A percentile compares a stretch with the other conserved stretches of the same genome.
phyloP scores from a whole-genome alignment of 2,888 invertebrate genomes.

The Leptarthrus brevirostris region DNA sequence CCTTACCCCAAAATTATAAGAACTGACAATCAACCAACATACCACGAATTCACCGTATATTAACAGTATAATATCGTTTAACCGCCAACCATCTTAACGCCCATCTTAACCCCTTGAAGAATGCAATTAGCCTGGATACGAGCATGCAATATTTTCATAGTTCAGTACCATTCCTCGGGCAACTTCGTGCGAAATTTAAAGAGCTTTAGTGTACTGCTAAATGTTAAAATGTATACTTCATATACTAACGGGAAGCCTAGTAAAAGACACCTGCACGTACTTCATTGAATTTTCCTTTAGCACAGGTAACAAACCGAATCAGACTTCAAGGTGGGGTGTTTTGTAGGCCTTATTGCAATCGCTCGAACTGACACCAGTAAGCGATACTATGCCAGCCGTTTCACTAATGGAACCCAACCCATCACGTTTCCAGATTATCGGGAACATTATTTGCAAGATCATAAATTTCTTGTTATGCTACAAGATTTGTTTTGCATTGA shows the following conservation, averaged over 20 bases:
- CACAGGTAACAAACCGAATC: background rate
- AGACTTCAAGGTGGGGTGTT: background rate
- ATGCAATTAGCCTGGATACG: background rate
- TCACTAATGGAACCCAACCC: background rate
- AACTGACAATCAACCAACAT: too few species aligned
- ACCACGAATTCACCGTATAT: background rate
- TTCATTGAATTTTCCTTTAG: background rate
- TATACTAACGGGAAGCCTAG: background rate
- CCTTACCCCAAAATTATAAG: too few species aligned
- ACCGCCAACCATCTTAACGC: background rate
- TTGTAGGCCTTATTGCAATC: background rate
- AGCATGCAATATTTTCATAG: background rate
- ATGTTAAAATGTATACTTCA: background rate
- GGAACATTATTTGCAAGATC: background rate
- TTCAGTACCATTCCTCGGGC: background rate
- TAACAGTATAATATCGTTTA: background rate
- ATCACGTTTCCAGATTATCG: slow-evolving; percentile 2
- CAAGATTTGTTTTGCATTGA: slow-evolving; percentile 5
- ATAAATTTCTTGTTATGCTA: background rate
- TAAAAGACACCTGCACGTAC: background rate
- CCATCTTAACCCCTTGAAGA: background rate
- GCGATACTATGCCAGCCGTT: background rate
- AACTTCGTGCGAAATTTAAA: slow-evolving; percentile 1
- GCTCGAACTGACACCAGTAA: background rate
- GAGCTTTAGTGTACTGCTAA: background rate